Evolutionary conservation across 2,888 invertebrate species (phyloP).

Genomic region (Drosophila maculinotata): DNA sequence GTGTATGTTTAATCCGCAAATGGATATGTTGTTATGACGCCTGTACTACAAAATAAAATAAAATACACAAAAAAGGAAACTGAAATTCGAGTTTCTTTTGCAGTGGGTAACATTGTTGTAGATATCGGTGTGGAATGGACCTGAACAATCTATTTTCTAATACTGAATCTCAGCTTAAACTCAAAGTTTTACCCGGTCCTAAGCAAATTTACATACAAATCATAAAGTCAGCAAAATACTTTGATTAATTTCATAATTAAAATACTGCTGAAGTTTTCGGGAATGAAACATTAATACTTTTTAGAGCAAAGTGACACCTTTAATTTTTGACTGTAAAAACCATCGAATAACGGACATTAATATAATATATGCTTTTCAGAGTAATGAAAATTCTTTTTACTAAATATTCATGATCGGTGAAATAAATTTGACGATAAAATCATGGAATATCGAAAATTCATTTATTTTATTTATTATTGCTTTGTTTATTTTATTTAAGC

Average conservation of each 20-base stretch:
- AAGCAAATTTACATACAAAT: conserved; percentile 30
- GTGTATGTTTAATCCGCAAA: conserved; percentile 75
- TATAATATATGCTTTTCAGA: too few relatives aligned
- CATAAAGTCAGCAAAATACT: conserved; percentile 13
- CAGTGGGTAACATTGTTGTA: conserved; percentile 40
- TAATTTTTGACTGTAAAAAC: too few relatives aligned
- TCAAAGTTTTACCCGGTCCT: conserved; percentile 13
- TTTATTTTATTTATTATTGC: too few relatives aligned
- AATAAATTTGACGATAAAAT: too few relatives aligned
- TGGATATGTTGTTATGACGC: conserved; percentile 73
- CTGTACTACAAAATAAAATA: conserved; percentile 28
- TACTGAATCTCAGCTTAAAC: conserved; percentile 6
- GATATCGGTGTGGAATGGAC: conserved; percentile 30
- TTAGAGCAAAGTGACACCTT: too few relatives aligned
- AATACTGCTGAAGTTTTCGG: conserved; percentile 2
- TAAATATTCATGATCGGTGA: too few relatives aligned
- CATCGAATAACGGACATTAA: too few relatives aligned
- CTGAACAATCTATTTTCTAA: conserved; percentile 23
- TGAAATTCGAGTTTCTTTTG: conserved; percentile 27
- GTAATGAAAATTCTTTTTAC: too few relatives aligned
- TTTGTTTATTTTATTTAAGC: not conserved
- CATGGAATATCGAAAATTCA: too few relatives aligned
- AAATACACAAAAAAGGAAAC: conserved; percentile 13
- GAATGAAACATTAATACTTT: too few relatives aligned
- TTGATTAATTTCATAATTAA: conserved; percentile 32